Evolutionary conservation across 2,113 vertebrate species (phyloP), one percentile per base, ranked within the genome.

Genomic region (Calyptomena viridis): DNA sequence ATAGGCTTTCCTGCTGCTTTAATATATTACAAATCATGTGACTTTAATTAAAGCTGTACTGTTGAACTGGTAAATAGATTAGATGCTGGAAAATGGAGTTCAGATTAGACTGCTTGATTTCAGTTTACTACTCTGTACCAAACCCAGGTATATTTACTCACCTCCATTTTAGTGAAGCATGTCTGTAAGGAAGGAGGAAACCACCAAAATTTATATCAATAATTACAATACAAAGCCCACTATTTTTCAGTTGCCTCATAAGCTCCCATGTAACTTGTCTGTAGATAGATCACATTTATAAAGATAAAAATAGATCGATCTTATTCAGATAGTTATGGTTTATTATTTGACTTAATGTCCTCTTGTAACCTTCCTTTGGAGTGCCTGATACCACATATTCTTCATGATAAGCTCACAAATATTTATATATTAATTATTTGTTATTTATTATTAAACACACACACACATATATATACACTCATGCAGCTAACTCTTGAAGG

Each of bases 91-190:
- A 91, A 91, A 69, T n/a, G 14, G 40, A 83, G 56, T 52, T 79
- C 56, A 75, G 14, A 0, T 21, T 9, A 77, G 46, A 53, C 9
- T 55, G 30, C 28, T 73, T 78, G 66, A 46, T 55, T 78, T 87
- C 37, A 14, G 12, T 69, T 85, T 87, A 66, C 50, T 85, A 49
- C 33, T 55, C 59, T 59, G 23, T 53, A 92, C 68, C 35, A 78
- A 92, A 88, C 60, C 14, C 39, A 84, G 59, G n/a, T 81, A 19
- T 55, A 59, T 81, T 90, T 94, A 94, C 85, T 94, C 49, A 93
- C 62, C 77, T 82, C 62, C 59, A 52, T 88, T 83, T 88, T 67
- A 90, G 47, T 44, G 63, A 87, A 82, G 72, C 55, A 33, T 42
- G 24, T 74, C 63, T 71, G n/a, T 40, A 60, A 77, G 58, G 56